Conservation (phyloP, 1,140 invertebrate genomes). For the Ridgeia piscesae region DNA sequence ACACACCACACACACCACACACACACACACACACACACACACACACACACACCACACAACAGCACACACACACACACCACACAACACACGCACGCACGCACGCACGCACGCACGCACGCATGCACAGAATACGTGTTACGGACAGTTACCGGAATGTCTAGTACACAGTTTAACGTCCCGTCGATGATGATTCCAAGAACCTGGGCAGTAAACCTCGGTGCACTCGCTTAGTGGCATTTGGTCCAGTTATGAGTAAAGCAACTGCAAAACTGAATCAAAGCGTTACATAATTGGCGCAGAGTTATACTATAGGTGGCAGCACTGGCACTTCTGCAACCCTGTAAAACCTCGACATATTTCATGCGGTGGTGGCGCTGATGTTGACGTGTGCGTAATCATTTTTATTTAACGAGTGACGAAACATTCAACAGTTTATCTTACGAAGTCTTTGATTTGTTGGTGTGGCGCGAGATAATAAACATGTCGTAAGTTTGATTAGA, state of each 20-base stretch:
- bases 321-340: not conserved
- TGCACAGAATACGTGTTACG: not conserved
- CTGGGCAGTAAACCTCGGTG: not conserved
- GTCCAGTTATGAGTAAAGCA: not conserved
- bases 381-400: not conserved
- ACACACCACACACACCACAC: too few species aligned
- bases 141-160: not conserved
- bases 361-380: not conserved
- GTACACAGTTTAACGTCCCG: not conserved
- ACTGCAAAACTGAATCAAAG: not conserved
- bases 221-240: not conserved
- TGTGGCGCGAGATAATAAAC: too few species aligned
- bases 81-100: conserved; percentile 12
- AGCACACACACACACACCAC: not conserved
- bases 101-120: not conserved
- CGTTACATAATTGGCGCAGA: not conserved
- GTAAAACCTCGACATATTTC: not conserved
- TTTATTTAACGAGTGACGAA: too few species aligned
- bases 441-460: too few species aligned
- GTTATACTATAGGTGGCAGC: not conserved
- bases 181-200: not conserved
- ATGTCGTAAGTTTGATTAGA: too few species aligned
- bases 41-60: not conserved
- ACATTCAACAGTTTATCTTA: too few species aligned
- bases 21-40: too few species aligned